These are phyloP conservation scores for Amphimedon queenslandica DNA, from an alignment of 37 sponge, comb jelly and placozoan genomes.

Conservation along the genomic window DNA sequence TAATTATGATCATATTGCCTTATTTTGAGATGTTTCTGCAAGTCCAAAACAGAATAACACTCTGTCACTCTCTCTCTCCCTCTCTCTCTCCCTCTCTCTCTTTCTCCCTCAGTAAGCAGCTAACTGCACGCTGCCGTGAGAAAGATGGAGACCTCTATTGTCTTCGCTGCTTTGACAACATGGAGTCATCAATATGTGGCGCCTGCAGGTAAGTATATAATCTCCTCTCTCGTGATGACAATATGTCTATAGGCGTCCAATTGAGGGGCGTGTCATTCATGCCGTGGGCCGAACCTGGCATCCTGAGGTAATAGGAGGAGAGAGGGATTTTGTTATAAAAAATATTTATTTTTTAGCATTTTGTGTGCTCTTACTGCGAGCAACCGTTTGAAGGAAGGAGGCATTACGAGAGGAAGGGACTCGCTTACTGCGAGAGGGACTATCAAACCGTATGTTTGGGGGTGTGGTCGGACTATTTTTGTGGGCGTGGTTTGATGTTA, in stretches of 20 bases:
- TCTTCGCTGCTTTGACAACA: conserved; percentile 92
- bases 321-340: neutral
- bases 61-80: conserved; percentile 9
- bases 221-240: neutral
- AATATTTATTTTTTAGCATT: conserved; percentile 60
- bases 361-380: conserved; percentile 98
- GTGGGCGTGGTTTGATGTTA: neutral
- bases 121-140: conserved; percentile 68
- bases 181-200: conserved; percentile 87
- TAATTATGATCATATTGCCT: neutral
- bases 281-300: conserved; percentile 90
- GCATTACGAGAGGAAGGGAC: conserved; percentile 92
- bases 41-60: neutral
- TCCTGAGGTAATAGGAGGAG: conserved; percentile 59
- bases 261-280: conserved; percentile 92
- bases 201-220: conserved; percentile 65
- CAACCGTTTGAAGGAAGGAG: conserved; percentile 92
- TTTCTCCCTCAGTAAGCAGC: conserved; percentile 51
- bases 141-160: conserved; percentile 87
- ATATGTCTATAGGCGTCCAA: conserved; percentile 64
- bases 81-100: neutral
- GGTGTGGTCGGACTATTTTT: neutral
- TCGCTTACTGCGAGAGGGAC: conserved; percentile 96
- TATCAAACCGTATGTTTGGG: conserved; percentile 83
- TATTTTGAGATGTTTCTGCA: neutral